These are phyloP conservation scores for Acanthoscelides obtectus DNA, from an alignment of 2,888 invertebrate species.

Conservation along the genomic window DNA sequence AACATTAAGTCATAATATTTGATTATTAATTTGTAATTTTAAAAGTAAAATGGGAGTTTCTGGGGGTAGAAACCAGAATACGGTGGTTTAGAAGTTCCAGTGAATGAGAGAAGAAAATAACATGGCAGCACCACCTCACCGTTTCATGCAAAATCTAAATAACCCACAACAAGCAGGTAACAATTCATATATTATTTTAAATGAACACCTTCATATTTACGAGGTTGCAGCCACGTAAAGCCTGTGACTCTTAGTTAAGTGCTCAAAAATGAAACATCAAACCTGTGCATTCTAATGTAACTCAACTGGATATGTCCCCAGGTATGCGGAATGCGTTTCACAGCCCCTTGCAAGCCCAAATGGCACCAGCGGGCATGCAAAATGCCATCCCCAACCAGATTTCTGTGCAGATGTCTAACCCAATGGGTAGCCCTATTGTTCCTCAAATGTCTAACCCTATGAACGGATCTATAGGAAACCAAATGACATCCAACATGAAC, in stretches of 20 bases:
- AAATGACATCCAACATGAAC: conserved; percentile 34
- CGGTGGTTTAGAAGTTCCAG: neutral
- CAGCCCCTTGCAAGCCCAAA: conserved; percentile 21
- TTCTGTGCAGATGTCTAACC: conserved; percentile 49
- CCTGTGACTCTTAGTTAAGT: no score
- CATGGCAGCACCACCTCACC: conserved; percentile 71
- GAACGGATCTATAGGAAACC: conserved; percentile 52
- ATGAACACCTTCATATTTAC: neutral
- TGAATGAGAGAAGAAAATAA: neutral
- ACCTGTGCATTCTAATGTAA: neutral
- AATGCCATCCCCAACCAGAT: conserved; percentile 40
- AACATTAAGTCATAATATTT: no score
- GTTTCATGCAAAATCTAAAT: conserved; percentile 65
- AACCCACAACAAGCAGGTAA: conserved; percentile 49
- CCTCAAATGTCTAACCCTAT: conserved; percentile 38
- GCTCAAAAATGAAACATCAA: neutral
- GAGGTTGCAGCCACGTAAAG: no score
- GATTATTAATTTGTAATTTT: no score
- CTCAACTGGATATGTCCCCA: conserved; percentile 1
- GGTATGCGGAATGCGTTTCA: conserved; percentile 15
- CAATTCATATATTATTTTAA: neutral
- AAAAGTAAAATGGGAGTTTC: no score
- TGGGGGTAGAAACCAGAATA: neutral
- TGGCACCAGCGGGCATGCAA: conserved; percentile 33
- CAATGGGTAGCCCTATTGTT: conserved; percentile 50